Percentiles rank a stretch among this genome's conserved stretches.
Conservation (phyloP, 2,113 vertebrate species). For the Nesoenas mayeri region DNA sequence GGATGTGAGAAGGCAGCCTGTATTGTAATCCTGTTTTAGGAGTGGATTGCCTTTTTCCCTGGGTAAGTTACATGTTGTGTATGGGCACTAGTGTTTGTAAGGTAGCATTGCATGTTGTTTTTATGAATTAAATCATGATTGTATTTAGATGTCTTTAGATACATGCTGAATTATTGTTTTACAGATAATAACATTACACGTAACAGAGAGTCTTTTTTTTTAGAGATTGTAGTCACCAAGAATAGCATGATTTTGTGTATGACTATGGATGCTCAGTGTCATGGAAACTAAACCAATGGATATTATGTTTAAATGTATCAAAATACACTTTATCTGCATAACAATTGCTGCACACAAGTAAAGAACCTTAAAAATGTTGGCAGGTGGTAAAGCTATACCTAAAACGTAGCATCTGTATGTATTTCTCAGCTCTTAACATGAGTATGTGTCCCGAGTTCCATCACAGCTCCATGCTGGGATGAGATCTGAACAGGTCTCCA, state of each 20-base stretch:
- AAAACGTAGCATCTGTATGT: background rate
- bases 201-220: background rate
- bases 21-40: background rate
- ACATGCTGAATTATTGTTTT: background rate
- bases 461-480: background rate
- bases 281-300: background rate
- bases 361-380: background rate
- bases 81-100: background rate
- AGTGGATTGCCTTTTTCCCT: background rate
- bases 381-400: background rate
- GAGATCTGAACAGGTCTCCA: background rate
- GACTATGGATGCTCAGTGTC: background rate
- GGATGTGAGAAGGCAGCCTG: background rate
- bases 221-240: background rate
- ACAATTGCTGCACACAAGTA: background rate
- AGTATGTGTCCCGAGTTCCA: background rate
- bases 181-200: background rate
- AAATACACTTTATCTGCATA: rapidly evolving
- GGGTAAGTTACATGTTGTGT: background rate
- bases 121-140: background rate
- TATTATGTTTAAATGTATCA: background rate
- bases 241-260: background rate
- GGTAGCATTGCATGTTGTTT: background rate
- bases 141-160: background rate
- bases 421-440: background rate